phyloP scores from a whole-genome alignment of 2,113 vertebrate genomes.

The Chamaea fasciata region DNA sequence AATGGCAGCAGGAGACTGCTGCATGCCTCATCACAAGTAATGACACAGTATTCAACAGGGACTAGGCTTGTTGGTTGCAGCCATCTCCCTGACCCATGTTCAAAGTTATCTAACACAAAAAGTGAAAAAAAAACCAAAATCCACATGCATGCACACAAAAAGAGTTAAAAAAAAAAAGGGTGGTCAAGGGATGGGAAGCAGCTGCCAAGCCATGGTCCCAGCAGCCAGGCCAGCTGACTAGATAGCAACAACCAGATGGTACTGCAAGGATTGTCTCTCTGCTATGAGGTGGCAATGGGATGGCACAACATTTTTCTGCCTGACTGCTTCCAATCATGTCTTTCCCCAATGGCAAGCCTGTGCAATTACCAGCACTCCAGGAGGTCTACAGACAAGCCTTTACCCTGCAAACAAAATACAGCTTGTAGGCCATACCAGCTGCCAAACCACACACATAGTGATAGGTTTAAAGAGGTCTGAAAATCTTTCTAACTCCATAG shows the following conservation, averaged over 20 bases:
- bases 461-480: slow-evolving; percentile 78
- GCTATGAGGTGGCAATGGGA: slow-evolving; percentile 93
- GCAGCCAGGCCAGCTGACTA: slow-evolving; percentile 90
- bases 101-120: slow-evolving; percentile 71
- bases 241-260: slow-evolving; percentile 92
- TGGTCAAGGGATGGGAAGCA: slow-evolving; percentile 86
- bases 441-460: slow-evolving; percentile 91
- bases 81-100: slow-evolving; percentile 75
- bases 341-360: slow-evolving; percentile 87
- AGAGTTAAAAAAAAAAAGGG: slow-evolving; percentile 16
- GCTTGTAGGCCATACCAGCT: slow-evolving; percentile 93
- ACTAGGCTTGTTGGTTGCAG: slow-evolving; percentile 75
- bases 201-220: slow-evolving; percentile 85
- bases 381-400: slow-evolving; percentile 91
- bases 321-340: slow-evolving; percentile 93
- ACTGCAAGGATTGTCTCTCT: slow-evolving; percentile 87
- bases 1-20: slow-evolving; percentile 76
- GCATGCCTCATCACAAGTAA: slow-evolving; percentile 70
- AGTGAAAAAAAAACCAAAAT: not conserved
- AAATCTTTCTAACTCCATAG: slow-evolving; percentile 76
- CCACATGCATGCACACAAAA: slow-evolving; percentile 1
- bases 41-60: slow-evolving; percentile 75
- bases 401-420: slow-evolving; percentile 96
- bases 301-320: slow-evolving; percentile 97
- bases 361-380: slow-evolving; percentile 95